Evolutionary conservation across 1,140 invertebrate genomes (phyloP).

Genomic region (Brachionus koreanus): DNA sequence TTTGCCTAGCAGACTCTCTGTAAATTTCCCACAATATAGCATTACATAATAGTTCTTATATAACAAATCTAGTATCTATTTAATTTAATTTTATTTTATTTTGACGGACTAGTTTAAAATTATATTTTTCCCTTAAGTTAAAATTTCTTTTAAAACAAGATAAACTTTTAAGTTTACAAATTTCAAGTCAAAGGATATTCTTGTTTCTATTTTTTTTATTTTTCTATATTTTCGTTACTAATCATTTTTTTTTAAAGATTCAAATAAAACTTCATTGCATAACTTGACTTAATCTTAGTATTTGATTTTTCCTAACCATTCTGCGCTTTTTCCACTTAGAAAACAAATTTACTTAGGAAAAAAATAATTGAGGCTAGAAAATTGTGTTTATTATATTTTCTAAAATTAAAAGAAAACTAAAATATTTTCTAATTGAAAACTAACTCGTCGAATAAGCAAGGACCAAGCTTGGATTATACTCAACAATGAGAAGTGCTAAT

Average conservation of each 20-base stretch:
- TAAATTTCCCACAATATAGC: not conserved
- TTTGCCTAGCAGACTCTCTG: not conserved
- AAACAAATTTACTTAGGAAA: not conserved
- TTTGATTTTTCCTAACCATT: not conserved
- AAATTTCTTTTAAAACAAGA: not conserved
- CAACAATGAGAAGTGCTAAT: not conserved
- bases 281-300: slow-evolving; percentile 19
- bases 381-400: slow-evolving; percentile 6
- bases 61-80: not conserved
- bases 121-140: not conserved
- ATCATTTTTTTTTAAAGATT: slow-evolving; percentile 1
- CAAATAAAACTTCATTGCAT: slow-evolving; percentile 10
- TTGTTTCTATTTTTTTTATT: not conserved
- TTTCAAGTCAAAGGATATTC: not conserved
- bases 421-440: slow-evolving; percentile 3
- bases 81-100: not conserved
- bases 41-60: not conserved
- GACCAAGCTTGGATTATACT: not conserved
- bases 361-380: not conserved
- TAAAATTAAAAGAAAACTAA: not conserved
- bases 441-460: not conserved
- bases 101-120: not conserved
- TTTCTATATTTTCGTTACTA: not conserved
- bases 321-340: not conserved
- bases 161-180: not conserved